Evolutionary conservation across 2,888 invertebrate genomes (phyloP), one percentile per base, ranked within the genome.

Genomic region (Coecobrya sp.): DNA sequence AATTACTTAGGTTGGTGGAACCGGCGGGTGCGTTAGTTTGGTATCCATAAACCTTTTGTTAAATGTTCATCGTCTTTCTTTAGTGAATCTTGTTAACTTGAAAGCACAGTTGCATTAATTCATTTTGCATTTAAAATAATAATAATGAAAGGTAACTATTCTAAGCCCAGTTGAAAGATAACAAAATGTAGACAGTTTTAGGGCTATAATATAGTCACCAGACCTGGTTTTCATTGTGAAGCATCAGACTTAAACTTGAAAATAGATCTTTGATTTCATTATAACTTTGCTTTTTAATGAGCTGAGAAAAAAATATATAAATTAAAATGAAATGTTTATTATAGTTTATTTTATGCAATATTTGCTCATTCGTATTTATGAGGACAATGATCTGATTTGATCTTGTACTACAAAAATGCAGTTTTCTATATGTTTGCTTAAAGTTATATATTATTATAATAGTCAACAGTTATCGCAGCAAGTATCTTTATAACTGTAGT

Each of bases 401-500:
- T 55, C 25, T 25, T 30, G 16, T 2, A 68, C 36, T 0, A 68
- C 1, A 8, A 65, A 65, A 73, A 73, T 55, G 10, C 73, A 76
- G 19, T 42, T 76, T 55, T 70, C 22, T 86, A 49, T 86, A 49
- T 11, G 55, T 84, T 85, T 81, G 79, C 86, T 91, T 79, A 13
- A 62, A 65, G n/a, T 42, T 42, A 5, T 42, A 36, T 68, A 27
- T 76, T 19, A 62, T 42, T 76, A 19, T 86, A 19, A 25, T 79
- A 79, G 86, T 91, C 86, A 91, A 52, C 82, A 91, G 76, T 86
- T 91, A 59, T 81, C 25, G 22, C 68, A 68, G 73, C 45, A 36
- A n/a, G 8, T 49, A 62, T 16, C n/a, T 55, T 70, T 82, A 27
- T 85, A 91, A 91, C 79, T 85, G 90, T 91, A 91, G 90, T 52